Evolutionary conservation across 1,140 invertebrate genomes (phyloP).

Genomic region (Argopecten irradians): DNA sequence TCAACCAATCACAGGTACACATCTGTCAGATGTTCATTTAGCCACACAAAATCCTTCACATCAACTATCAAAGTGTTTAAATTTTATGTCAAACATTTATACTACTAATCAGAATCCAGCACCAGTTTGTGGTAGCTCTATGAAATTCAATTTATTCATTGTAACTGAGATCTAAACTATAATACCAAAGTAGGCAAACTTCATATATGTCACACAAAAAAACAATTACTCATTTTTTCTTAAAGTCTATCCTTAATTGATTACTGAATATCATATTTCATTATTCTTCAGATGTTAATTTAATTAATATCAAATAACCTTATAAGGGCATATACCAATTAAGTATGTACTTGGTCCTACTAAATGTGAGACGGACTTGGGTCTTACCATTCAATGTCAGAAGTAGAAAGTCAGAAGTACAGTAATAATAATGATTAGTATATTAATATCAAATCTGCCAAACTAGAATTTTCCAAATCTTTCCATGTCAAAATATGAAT

Average conservation of each 20-base stretch:
- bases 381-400: not conserved
- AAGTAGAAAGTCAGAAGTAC: not conserved
- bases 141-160: not conserved
- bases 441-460: not conserved
- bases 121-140: not conserved
- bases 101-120: not conserved
- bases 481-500: not conserved
- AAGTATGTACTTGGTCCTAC: not conserved
- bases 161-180: not conserved
- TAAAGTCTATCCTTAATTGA: slow-evolving; percentile 1
- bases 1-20: not conserved
- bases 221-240: not conserved
- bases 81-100: not conserved
- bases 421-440: not conserved
- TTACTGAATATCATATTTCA: not conserved
- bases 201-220: not conserved
- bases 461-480: not conserved
- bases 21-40: slow-evolving; percentile 12
- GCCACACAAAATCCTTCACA: not conserved
- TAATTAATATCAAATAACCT: slow-evolving; percentile 5
- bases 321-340: not conserved
- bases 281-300: slow-evolving; percentile 12
- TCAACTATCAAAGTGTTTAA: not conserved
- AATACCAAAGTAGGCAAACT: not conserved
- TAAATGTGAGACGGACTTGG: not conserved